Evolutionary conservation across 2,888 invertebrate genomes (phyloP).

Genomic region (Limnephilus marmoratus): DNA sequence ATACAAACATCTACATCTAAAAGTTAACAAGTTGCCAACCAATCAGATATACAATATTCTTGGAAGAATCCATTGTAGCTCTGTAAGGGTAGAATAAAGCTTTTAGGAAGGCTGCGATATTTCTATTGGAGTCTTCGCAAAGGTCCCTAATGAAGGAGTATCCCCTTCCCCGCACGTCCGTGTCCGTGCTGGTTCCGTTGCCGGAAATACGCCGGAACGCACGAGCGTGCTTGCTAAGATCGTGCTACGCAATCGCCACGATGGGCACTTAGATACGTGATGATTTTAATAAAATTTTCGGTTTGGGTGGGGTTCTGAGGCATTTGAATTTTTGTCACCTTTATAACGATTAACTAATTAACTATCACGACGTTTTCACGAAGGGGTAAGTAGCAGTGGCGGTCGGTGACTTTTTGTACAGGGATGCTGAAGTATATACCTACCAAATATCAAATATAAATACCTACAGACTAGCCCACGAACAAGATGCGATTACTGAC

Average conservation of each 20-base stretch:
- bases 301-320: too few relatives aligned
- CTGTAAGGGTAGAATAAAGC: background rate
- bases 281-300: background rate
- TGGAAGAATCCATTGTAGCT: background rate
- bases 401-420: too few relatives aligned
- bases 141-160: background rate
- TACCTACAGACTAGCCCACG: too few relatives aligned
- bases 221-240: background rate
- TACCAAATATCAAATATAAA: too few relatives aligned
- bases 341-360: too few relatives aligned
- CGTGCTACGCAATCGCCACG: background rate
- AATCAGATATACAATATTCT: background rate
- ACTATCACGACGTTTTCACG: too few relatives aligned
- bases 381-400: too few relatives aligned
- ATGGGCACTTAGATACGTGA: background rate
- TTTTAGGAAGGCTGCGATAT: background rate
- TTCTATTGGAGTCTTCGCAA: background rate
- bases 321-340: too few relatives aligned
- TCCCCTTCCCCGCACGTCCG: background rate
- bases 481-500: too few relatives aligned
- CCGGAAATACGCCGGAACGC: background rate
- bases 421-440: too few relatives aligned
- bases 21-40: background rate
- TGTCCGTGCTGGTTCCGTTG: background rate
- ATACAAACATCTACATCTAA: background rate